These are phyloP conservation scores for Tenodera sinensis DNA, from an alignment of 2,888 invertebrate genomes.

Conservation along the genomic window DNA sequence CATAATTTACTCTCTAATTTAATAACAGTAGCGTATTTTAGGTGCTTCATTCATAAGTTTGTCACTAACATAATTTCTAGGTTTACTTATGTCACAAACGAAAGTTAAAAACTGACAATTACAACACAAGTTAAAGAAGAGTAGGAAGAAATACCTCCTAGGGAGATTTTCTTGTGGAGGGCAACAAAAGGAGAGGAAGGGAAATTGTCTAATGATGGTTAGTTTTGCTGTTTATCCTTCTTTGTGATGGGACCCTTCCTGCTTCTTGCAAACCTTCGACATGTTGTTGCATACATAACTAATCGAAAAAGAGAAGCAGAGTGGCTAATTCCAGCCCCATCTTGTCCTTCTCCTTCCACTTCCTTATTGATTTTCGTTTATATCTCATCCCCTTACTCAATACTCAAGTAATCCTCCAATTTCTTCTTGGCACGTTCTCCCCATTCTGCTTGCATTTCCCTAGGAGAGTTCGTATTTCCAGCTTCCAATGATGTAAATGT, in stretches of 20 bases:
- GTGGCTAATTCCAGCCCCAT: conserved; percentile 21
- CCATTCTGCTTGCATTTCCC: neutral
- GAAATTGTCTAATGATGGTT: conserved; percentile 6
- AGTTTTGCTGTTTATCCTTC: neutral
- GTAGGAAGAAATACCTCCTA: neutral
- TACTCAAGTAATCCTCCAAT: conserved; percentile 23
- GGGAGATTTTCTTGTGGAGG: neutral
- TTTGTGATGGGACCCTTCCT: neutral
- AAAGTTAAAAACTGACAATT: neutral
- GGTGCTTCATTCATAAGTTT: too few relatives aligned
- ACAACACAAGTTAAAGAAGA: neutral
- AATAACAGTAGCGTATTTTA: too few relatives aligned
- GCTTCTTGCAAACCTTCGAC: conserved; percentile 8
- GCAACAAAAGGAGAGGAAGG: neutral
- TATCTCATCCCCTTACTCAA: conserved; percentile 20
- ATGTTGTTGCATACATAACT: conserved; percentile 23
- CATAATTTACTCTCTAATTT: too few relatives aligned
- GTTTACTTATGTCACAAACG: too few relatives aligned
- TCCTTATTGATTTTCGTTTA: conserved; percentile 29
- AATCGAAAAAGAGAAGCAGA: conserved; percentile 14
- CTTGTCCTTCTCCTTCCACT: neutral
- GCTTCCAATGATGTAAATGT: neutral
- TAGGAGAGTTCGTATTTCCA: neutral
- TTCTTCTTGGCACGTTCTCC: conserved; percentile 12
- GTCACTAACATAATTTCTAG: too few relatives aligned